Conservation (phyloP, 2,113 vertebrate genomes). For the Trachemys scripta region DNA sequence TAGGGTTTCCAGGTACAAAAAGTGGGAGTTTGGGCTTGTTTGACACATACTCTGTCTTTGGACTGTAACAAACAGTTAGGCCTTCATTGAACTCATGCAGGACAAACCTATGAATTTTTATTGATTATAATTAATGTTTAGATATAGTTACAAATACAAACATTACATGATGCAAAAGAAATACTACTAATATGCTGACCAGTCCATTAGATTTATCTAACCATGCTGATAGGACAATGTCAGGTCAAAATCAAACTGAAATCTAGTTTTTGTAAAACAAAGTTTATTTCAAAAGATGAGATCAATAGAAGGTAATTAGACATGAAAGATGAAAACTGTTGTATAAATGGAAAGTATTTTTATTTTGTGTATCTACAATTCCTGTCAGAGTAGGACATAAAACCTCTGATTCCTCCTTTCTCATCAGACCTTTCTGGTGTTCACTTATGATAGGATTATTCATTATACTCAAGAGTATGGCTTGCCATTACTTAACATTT, state of each 20-base stretch:
- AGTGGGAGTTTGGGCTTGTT: neutral
- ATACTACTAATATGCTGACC: neutral
- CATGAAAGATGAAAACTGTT: neutral
- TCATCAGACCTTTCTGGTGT: neutral
- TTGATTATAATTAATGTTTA: neutral
- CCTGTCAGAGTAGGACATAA: neutral
- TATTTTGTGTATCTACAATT: neutral
- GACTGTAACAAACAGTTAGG: neutral
- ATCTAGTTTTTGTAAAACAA: neutral
- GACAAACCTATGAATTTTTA: neutral
- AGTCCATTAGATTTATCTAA: neutral
- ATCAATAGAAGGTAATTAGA: neutral
- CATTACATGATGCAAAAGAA: slow-evolving; percentile 9
- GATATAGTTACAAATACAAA: neutral
- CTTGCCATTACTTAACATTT: neutral
- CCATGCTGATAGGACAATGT: neutral
- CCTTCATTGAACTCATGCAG: neutral
- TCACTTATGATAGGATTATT: neutral
- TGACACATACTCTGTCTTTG: neutral
- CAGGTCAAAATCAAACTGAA: neutral
- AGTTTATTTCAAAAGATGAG: neutral
- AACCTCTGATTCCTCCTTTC: neutral
- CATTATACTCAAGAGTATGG: neutral
- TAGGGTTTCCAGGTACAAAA: neutral
- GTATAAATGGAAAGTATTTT: neutral